Percentiles rank a stretch among this genome's conserved stretches.
Evolutionary conservation across 2,113 vertebrate genomes (phyloP).

Genomic region (Abramis brama): DNA sequence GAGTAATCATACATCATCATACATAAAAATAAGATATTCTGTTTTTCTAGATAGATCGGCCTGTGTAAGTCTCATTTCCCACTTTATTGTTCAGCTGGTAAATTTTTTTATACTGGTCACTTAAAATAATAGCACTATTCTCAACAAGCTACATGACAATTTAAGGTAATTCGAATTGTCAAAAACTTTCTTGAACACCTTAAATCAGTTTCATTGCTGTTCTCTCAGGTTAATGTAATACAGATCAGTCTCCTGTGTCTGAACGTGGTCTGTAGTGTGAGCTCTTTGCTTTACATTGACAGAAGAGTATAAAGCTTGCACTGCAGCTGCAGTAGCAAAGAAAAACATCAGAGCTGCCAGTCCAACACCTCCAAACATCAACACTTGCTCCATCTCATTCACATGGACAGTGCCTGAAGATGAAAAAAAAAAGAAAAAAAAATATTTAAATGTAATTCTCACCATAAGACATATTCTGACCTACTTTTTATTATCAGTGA

Average conservation of each 20-base stretch:
- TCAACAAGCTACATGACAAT: too few species aligned
- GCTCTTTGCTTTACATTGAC: not conserved
- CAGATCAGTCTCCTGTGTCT: not conserved
- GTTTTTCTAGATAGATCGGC: too few species aligned
- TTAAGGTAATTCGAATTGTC: not conserved
- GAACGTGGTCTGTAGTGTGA: not conserved
- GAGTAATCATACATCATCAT: too few species aligned
- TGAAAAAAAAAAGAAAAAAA: not conserved
- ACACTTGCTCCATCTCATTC: not conserved
- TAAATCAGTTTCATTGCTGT: not conserved
- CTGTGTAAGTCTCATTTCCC: too few species aligned
- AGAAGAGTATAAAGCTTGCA: not conserved
- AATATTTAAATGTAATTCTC: not conserved
- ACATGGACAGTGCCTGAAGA: not conserved
- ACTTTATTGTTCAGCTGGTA: too few species aligned
- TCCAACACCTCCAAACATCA: slow-evolving; percentile 32
- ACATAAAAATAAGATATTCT: too few species aligned
- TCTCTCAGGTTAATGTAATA: slow-evolving; percentile 2
- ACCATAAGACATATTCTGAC: not conserved
- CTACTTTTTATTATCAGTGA: too few species aligned
- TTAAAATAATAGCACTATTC: too few species aligned
- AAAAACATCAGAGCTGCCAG: slow-evolving; percentile 17
- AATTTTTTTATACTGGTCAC: too few species aligned
- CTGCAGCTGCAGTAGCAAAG: slow-evolving; percentile 23
- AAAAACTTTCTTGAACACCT: not conserved